Base-by-base conservation (phyloP, 2,113 vertebrate genomes). In the Cromileptes altivelis region DNA sequence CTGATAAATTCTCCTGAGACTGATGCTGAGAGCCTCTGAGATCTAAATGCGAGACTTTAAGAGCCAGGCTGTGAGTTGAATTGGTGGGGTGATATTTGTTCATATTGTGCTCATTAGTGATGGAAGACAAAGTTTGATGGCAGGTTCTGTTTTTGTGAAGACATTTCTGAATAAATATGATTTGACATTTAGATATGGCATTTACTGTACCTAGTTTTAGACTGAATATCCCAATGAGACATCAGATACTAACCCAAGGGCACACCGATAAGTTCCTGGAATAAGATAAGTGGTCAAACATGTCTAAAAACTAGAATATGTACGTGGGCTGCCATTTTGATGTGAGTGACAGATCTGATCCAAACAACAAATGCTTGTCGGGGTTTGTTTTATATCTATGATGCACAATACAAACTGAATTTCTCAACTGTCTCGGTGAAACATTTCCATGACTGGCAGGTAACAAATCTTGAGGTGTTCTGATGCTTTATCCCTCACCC, bases 1-100 rank as follows among this genome's bases (percentile, higher is more conserved):
- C 92, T 90, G 92, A 93, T 91, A 85, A 91, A 93, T 89, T 88
- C 92, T 79, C 90, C 56, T 2, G 91, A 90, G 88, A 90, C 82
- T 75, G 68, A 85, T 64, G 91, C 85, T 42, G 81, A 91, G 85
- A 81, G 84, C 88, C 89, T 84, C 83, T 14, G 85, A 85, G 88
- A 91, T 76, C 68, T 83, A 63, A 91, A 90, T 49, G 58, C 11
- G n/a, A 85, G 75, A 84, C 87, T 82, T 71, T 55, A 81, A 88
- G 79, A 87, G 76, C 63, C 70, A 64, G 75, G 52, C 88, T 82
- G 64, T 47, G 83, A 70, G 77, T n/a, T 79, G 80, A 86, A 82
- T 78, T 74, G 78, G 65, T 62, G 84, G 67, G 80, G 23, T 85
- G 87, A 80, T 82, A 85, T 88, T 88, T 85, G 79, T 72, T 85